A percentile compares a stretch with the other conserved stretches of the same genome.
Conservation (phyloP, 2,888 invertebrate genomes). For the Calameuta pallipes region DNA sequence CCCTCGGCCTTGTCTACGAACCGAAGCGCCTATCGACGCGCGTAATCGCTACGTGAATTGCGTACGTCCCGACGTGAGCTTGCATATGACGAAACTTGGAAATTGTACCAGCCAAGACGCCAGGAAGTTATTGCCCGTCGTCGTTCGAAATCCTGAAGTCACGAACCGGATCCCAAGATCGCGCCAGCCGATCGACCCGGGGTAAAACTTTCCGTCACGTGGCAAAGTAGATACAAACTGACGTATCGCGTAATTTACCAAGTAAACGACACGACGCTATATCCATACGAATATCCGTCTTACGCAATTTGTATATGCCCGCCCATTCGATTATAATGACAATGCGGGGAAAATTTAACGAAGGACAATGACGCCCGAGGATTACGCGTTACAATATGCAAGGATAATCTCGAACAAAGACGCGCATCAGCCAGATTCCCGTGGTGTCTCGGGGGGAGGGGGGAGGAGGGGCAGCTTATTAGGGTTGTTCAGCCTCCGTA, state of each 20-base stretch:
- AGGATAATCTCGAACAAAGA: background rate
- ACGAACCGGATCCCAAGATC: no score
- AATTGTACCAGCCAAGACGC: conserved; percentile 49
- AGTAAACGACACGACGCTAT: background rate
- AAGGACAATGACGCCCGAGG: background rate
- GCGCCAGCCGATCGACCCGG: no score
- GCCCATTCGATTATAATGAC: background rate
- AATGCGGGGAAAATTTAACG: background rate
- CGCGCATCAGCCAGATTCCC: background rate
- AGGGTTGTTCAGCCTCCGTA: background rate
- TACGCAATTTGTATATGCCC: background rate
- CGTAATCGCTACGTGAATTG: no score
- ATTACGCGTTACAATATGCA: background rate
- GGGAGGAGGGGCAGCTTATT: background rate
- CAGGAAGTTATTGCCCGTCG: conserved; percentile 39
- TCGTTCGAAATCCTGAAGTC: no score
- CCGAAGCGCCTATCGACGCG: no score
- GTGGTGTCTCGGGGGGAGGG: background rate
- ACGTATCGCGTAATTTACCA: no score
- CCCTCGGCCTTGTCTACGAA: no score
- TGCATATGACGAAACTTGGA: conserved; percentile 49
- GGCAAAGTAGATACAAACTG: no score
- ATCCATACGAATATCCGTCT: background rate
- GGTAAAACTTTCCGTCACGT: no score
- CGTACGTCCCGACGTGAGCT: conserved; percentile 25